A percentile compares a stretch with the other conserved stretches of the same genome.
These are phyloP conservation scores for Bellardia bayeri DNA, from an alignment of 2,888 invertebrate species.

Conservation along the genomic window DNA sequence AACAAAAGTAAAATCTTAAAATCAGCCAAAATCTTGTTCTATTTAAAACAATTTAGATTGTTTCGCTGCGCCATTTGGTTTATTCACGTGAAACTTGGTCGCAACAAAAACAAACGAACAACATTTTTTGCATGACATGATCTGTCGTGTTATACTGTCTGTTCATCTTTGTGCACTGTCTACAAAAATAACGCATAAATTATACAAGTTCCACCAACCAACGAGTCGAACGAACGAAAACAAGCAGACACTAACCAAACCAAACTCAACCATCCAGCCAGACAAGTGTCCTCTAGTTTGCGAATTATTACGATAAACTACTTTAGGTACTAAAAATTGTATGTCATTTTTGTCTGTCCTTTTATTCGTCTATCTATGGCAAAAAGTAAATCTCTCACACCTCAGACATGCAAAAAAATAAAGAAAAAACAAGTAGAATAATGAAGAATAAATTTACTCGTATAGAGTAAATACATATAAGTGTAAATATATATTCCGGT, in stretches of 20 bases:
- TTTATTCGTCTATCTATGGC: conserved; percentile 8
- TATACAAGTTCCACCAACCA: conserved; percentile 62
- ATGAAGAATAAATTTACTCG: conserved; percentile 17
- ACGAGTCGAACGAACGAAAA: conserved; percentile 38
- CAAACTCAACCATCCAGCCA: conserved; percentile 53
- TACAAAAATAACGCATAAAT: conserved; percentile 74
- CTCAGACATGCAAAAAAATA: conserved; percentile 58
- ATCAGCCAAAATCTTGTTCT: conserved; percentile 1
- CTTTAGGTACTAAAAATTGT: not conserved
- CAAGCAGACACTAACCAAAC: conserved; percentile 45
- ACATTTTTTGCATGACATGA: conserved; percentile 62
- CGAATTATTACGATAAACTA: conserved; percentile 56
- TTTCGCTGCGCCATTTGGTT: conserved; percentile 47
- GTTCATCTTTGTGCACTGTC: conserved; percentile 68
- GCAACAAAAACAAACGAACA: not conserved
- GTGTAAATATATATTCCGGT: conserved; percentile 45
- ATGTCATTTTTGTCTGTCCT: conserved; percentile 34
- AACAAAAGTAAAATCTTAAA: not conserved
- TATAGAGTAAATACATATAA: not conserved
- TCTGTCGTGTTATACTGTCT: conserved; percentile 71
- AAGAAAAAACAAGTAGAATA: not conserved
- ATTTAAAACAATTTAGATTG: conserved; percentile 51
- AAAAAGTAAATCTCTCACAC: conserved; percentile 69
- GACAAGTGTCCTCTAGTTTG: conserved; percentile 43
- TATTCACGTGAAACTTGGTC: conserved; percentile 64